Conservation (phyloP, 2,888 invertebrate species). For the Carabus problematicus region DNA sequence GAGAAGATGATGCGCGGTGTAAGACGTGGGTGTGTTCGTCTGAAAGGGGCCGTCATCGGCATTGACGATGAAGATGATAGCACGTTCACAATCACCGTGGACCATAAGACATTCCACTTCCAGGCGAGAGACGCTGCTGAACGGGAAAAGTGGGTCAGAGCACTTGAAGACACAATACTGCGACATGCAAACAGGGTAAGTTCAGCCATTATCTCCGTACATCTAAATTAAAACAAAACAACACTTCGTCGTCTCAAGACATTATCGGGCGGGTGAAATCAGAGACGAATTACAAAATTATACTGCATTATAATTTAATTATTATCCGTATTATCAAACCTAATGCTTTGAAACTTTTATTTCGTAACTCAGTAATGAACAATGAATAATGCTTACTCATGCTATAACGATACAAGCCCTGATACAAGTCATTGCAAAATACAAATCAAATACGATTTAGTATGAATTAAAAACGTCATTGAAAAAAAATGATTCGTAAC, state of each 20-base stretch:
- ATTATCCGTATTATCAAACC: background rate
- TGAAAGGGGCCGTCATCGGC: slow-evolving; percentile 96
- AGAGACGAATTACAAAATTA: too few species aligned
- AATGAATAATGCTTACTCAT: background rate
- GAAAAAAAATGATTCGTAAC: too few species aligned
- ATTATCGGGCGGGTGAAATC: too few species aligned
- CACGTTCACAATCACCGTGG: slow-evolving; percentile 98
- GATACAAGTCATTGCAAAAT: too few species aligned
- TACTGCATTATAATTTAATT: too few species aligned
- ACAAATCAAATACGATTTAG: too few species aligned
- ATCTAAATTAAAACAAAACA: background rate
- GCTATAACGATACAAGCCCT: too few species aligned
- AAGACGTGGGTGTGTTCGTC: slow-evolving; percentile 94
- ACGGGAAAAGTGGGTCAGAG: slow-evolving; percentile 94
- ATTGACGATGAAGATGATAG: slow-evolving; percentile 99
- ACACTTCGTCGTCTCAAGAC: too few species aligned
- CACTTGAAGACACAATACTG: slow-evolving; percentile 92
- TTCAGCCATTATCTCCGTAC: slow-evolving; percentile 32
- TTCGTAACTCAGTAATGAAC: background rate
- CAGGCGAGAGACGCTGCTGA: slow-evolving; percentile 96
- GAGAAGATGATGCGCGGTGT: slow-evolving; percentile 99
- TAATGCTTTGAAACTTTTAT: background rate
- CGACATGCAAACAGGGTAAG: slow-evolving; percentile 75
- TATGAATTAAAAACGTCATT: too few species aligned
- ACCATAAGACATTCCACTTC: slow-evolving; percentile 99